Percentiles rank a stretch among this genome's conserved stretches.
phyloP scores from a whole-genome alignment of 2,797 vertebrate genomes.

The Anguilla pacifica region DNA sequence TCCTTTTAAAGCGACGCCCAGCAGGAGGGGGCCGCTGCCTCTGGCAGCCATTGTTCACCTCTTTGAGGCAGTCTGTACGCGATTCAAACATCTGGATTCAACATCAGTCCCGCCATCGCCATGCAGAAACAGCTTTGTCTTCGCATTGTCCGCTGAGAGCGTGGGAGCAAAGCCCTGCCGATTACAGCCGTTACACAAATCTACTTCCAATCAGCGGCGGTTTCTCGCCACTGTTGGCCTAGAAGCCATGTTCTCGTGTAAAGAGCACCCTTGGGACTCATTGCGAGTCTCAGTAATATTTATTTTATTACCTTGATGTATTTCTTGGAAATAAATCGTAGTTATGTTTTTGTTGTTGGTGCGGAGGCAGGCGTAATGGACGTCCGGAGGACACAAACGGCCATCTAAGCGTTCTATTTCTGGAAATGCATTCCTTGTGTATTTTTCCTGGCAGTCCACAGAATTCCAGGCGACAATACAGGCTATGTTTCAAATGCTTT shows the following conservation, averaged over 20 bases:
- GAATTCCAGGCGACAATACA: not conserved
- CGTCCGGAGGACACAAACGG: not conserved
- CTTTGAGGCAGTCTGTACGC: not conserved
- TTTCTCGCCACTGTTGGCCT: not conserved
- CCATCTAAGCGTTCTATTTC: not conserved
- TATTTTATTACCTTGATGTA: not conserved
- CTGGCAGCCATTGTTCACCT: not conserved
- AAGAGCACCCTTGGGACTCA: not conserved
- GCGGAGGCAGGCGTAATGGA: not conserved
- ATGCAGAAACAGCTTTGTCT: not conserved
- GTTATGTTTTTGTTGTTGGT: not conserved
- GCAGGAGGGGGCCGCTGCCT: not conserved
- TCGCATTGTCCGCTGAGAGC: not conserved
- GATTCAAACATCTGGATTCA: not conserved
- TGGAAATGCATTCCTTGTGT: not conserved
- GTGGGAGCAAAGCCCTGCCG: not conserved
- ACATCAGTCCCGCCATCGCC: not conserved
- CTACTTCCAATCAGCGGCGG: not conserved
- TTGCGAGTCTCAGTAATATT: not conserved
- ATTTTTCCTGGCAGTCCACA: slow-evolving; percentile 11
- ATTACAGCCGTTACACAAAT: not conserved
- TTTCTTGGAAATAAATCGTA: not conserved
- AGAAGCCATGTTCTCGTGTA: not conserved
- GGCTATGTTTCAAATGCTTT: slow-evolving; percentile 34
- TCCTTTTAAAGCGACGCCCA: not conserved